phyloP scores from a whole-genome alignment of 2,888 invertebrate species.

The Ophion costatus region DNA sequence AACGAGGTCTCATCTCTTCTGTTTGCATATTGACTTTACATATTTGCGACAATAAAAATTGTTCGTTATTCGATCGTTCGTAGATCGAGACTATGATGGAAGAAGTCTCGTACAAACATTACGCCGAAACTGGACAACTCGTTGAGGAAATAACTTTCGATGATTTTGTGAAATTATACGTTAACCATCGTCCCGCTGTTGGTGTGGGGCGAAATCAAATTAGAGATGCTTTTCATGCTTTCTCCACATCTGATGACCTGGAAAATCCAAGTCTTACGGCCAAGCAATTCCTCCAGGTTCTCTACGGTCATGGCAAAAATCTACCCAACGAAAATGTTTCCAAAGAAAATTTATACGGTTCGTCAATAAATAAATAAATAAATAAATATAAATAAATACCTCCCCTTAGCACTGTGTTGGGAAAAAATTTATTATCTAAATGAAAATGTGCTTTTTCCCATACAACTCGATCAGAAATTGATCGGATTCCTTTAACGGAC shows the following conservation, averaged over 20 bases:
- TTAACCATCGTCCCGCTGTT: conserved; percentile 88
- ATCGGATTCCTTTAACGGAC: no score
- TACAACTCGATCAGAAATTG: no score
- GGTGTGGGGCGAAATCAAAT: conserved; percentile 84
- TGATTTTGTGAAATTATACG: conserved; percentile 87
- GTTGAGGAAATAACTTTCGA: conserved; percentile 87
- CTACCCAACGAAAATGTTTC: background rate
- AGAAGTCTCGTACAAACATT: conserved; percentile 86
- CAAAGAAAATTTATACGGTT: conserved; percentile 59
- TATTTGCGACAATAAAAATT: background rate
- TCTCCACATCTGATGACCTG: conserved; percentile 78
- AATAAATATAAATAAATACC: background rate
- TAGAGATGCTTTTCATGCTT: conserved; percentile 84
- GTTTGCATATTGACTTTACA: background rate
- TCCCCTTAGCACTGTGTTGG: background rate
- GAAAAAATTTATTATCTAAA: no score
- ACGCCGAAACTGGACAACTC: conserved; percentile 83
- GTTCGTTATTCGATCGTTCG: background rate
- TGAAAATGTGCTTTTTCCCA: no score
- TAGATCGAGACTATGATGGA: conserved; percentile 87
- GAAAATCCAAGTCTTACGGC: conserved; percentile 78
- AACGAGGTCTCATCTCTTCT: conserved; percentile 85
- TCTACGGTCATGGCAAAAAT: conserved; percentile 79
- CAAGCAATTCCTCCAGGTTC: conserved; percentile 83
- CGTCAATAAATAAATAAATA: conserved; percentile 27